These are phyloP conservation scores for Danaus plexippus DNA, from an alignment of 1,140 invertebrate genomes.

Conservation along the genomic window DNA sequence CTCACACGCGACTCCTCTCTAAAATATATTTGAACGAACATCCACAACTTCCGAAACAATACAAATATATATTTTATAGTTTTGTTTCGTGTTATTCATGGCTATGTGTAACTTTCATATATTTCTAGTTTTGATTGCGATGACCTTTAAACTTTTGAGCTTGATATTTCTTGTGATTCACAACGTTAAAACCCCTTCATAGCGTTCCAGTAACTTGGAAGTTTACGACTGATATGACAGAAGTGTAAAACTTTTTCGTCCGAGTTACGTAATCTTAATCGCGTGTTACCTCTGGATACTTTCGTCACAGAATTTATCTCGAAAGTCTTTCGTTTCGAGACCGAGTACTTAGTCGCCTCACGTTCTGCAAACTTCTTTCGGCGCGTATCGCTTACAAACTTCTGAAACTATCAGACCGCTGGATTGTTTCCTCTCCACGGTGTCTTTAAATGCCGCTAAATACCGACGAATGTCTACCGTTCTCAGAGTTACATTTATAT, in stretches of 20 bases:
- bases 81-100: no score
- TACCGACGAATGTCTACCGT: not conserved
- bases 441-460: slow-evolving; percentile 5
- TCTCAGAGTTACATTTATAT: no score
- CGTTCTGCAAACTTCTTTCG: slow-evolving; percentile 23
- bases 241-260: slow-evolving; percentile 16
- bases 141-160: no score
- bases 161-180: no score
- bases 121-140: no score
- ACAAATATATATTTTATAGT: no score
- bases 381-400: slow-evolving; percentile 13
- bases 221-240: slow-evolving; percentile 12
- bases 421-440: slow-evolving; percentile 10
- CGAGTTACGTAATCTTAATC: slow-evolving; percentile 25
- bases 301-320: slow-evolving; percentile 23
- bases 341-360: slow-evolving; percentile 18
- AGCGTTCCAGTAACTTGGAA: no score
- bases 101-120: no score
- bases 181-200: no score
- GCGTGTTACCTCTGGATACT: slow-evolving; percentile 23
- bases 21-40: no score
- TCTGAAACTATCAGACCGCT: slow-evolving; percentile 14
- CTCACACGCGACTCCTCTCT: no score
- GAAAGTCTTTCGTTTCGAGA: slow-evolving; percentile 11
- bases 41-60: no score